Evolutionary conservation across 2,888 invertebrate species (phyloP).

Genomic region (Drosophila nigritarsus): DNA sequence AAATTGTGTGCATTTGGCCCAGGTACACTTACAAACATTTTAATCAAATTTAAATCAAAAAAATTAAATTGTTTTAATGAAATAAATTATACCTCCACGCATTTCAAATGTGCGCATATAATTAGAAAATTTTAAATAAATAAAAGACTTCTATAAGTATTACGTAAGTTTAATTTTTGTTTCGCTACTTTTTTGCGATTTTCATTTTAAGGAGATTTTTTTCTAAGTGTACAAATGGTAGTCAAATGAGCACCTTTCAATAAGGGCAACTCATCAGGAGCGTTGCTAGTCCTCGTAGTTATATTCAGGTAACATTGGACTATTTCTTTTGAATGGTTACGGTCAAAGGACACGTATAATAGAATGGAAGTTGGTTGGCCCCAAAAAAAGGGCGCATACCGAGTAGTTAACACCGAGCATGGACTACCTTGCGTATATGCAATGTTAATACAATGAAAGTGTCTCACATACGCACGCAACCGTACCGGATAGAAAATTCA

Average conservation of each 20-base stretch:
- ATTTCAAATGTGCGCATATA: background rate
- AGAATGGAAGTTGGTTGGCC: constrained; percentile 64
- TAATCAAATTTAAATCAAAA: background rate
- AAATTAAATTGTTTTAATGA: background rate
- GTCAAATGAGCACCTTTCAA: constrained; percentile 69
- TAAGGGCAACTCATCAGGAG: constrained; percentile 57
- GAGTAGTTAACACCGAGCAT: constrained; percentile 42
- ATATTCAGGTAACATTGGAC: constrained; percentile 59
- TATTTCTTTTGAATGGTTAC: constrained; percentile 68
- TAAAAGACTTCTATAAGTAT: background rate
- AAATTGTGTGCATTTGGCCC: constrained; percentile 69
- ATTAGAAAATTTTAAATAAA: background rate
- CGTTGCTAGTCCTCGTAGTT: constrained; percentile 18
- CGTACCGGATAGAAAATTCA: constrained; percentile 50
- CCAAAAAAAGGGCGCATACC: constrained; percentile 37
- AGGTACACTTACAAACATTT: constrained; percentile 7
- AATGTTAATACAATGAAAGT: constrained; percentile 29
- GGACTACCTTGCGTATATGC: constrained; percentile 37
- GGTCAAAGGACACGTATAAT: constrained; percentile 77
- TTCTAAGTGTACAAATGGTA: constrained; percentile 25
- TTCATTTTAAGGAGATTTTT: background rate
- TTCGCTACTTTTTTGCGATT: background rate
- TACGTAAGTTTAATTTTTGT: background rate
- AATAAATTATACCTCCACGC: background rate
- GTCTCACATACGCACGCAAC: constrained; percentile 5